Evolutionary conservation across 2,113 vertebrate genomes (phyloP).

Genomic region (Aldabrachelys gigantea): DNA sequence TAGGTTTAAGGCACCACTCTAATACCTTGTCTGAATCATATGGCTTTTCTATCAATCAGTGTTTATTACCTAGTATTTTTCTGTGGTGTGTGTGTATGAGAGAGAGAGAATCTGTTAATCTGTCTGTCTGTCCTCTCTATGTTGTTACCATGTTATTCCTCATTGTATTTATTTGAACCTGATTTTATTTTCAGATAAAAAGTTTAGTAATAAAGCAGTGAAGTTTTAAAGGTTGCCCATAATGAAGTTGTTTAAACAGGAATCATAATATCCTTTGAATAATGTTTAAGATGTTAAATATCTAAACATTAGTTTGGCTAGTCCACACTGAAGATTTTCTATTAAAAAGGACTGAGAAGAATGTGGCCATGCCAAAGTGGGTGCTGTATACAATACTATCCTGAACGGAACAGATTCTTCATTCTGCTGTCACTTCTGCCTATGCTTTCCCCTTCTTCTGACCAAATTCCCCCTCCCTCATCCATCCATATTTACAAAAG

Average conservation of each 20-base stretch:
- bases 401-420: constrained; percentile 8
- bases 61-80: constrained; percentile 37
- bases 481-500: no score
- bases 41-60: constrained; percentile 15
- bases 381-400: background rate
- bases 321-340: background rate
- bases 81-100: accelerated
- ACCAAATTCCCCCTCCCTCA: constrained; percentile 3
- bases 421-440: background rate
- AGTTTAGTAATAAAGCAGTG: constrained; percentile 51
- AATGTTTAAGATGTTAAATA: constrained; percentile 35
- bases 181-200: constrained; percentile 45
- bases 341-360: background rate
- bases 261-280: background rate
- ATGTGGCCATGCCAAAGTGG: background rate
- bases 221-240: constrained; percentile 42
- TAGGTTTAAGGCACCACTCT: background rate
- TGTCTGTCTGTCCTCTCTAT: constrained; percentile 2
- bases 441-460: constrained; percentile 13
- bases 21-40: background rate
- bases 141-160: constrained; percentile 16
- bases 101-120: background rate
- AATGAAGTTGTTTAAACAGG: constrained; percentile 52
- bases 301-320: constrained; percentile 8
- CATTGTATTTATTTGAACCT: constrained; percentile 56